Percentiles rank a stretch among this genome's conserved stretches.
phyloP scores from a whole-genome alignment of 2,888 invertebrate genomes.

The Nomada fabriciana region DNA sequence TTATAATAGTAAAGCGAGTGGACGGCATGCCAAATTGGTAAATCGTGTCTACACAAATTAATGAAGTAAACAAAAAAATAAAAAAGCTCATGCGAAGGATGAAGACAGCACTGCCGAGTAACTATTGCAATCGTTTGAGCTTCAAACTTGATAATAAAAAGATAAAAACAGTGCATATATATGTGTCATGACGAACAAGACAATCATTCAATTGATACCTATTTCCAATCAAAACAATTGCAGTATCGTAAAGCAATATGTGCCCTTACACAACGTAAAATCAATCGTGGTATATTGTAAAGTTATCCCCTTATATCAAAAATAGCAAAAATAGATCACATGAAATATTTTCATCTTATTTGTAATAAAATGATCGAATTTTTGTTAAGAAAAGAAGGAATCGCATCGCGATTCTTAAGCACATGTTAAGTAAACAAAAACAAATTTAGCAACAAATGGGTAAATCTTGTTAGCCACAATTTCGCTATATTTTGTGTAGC shows the following conservation, averaged over 20 bases:
- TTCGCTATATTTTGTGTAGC: conserved; percentile 1
- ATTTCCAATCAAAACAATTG: neutral
- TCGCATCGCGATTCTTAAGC: neutral
- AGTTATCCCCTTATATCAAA: neutral
- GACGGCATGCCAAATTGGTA: conserved; percentile 73
- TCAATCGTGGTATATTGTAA: neutral
- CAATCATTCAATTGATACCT: conserved; percentile 40
- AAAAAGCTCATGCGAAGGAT: conserved; percentile 73
- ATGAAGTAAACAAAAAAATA: conserved; percentile 44
- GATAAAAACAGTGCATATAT: conserved; percentile 21
- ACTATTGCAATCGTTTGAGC: conserved; percentile 32
- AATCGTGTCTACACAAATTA: conserved; percentile 69
- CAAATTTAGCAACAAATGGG: conserved; percentile 3
- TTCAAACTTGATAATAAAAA: conserved; percentile 36
- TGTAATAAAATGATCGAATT: neutral
- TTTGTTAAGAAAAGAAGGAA: neutral
- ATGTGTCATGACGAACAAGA: conserved; percentile 36
- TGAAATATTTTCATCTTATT: neutral
- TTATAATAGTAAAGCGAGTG: conserved; percentile 71
- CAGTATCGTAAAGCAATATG: conserved; percentile 29
- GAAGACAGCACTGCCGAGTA: conserved; percentile 43
- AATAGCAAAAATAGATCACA: neutral
- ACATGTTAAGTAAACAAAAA: conserved; percentile 25
- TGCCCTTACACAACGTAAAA: neutral
- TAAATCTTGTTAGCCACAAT: conserved; percentile 46